phyloP scores from a whole-genome alignment of 2,888 invertebrate genomes.

The Physocephala rufipes region DNA sequence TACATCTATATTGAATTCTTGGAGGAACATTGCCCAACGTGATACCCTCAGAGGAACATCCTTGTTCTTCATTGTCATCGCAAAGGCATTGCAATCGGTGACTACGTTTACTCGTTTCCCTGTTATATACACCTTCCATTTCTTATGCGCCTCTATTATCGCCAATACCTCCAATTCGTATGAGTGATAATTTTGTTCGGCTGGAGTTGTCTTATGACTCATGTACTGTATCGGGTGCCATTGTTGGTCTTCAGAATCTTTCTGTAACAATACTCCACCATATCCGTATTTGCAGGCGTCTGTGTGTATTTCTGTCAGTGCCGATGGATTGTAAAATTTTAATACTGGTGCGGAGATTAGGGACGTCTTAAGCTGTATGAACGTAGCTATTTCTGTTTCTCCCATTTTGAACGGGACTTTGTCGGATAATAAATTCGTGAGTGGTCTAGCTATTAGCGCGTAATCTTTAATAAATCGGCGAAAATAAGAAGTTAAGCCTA shows the following conservation, averaged over 20 bases:
- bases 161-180: constrained; percentile 11
- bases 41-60: constrained; percentile 39
- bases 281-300: constrained; percentile 40
- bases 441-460: constrained; percentile 12
- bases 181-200: constrained; percentile 3
- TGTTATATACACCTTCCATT: neutral
- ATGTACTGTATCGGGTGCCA: constrained; percentile 7
- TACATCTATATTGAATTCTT: constrained; percentile 27
- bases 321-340: constrained; percentile 23
- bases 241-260: constrained; percentile 6
- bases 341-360: constrained; percentile 14
- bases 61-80: constrained; percentile 53
- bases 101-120: neutral
- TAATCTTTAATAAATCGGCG: constrained; percentile 18
- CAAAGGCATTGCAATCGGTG: constrained; percentile 51
- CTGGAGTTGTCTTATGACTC: constrained; percentile 1
- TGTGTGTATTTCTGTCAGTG: constrained; percentile 39
- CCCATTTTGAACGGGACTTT: constrained; percentile 17
- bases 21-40: constrained; percentile 33
- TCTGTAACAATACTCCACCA: constrained; percentile 41
- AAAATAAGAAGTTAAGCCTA: constrained; percentile 21
- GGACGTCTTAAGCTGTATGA: constrained; percentile 4
- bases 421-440: constrained; percentile 9
- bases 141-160: neutral
- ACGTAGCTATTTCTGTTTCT: neutral